Evolutionary conservation across 2,888 invertebrate genomes (phyloP).

Genomic region (Nymphalis urticae): DNA sequence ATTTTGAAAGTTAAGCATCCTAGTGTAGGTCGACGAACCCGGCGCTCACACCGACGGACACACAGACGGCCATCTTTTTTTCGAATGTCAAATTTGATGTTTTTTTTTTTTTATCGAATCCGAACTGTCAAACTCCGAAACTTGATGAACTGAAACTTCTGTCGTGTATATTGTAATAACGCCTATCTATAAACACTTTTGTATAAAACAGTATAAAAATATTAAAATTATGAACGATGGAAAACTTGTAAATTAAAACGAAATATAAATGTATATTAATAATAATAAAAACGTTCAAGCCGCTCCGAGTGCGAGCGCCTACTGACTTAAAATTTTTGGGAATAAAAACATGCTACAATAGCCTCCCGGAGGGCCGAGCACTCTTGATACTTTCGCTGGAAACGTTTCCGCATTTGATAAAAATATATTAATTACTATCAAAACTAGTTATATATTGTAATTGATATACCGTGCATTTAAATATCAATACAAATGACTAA

Average conservation of each 20-base stretch:
- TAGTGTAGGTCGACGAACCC: conserved; percentile 72
- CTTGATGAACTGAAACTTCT: conserved; percentile 52
- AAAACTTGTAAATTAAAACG: conserved; percentile 82
- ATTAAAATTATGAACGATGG: conserved; percentile 81
- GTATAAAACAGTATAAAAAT: conserved; percentile 82
- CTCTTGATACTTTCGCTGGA: conserved; percentile 67
- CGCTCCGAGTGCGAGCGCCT: conserved; percentile 81
- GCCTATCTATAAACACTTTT: conserved; percentile 78
- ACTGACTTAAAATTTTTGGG: conserved; percentile 83
- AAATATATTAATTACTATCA: conserved; percentile 3
- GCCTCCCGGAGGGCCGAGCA: conserved; percentile 63
- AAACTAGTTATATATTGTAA: not conserved
- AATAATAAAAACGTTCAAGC: conserved; percentile 81
- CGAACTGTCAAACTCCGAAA: conserved; percentile 67
- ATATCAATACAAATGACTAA: no score
- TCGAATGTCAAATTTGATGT: conserved; percentile 66
- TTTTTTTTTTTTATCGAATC: conserved; percentile 42
- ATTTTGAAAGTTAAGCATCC: conserved; percentile 76
- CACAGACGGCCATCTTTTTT: conserved; percentile 73
- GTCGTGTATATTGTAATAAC: conserved; percentile 59
- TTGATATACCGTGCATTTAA: not conserved
- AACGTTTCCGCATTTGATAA: conserved; percentile 25
- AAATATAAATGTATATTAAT: conserved; percentile 82
- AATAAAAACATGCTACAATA: conserved; percentile 82
- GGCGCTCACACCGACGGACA: conserved; percentile 64